These are phyloP conservation scores for Alsophila aescularia DNA, from an alignment of 2,888 invertebrate genomes.

Conservation along the genomic window DNA sequence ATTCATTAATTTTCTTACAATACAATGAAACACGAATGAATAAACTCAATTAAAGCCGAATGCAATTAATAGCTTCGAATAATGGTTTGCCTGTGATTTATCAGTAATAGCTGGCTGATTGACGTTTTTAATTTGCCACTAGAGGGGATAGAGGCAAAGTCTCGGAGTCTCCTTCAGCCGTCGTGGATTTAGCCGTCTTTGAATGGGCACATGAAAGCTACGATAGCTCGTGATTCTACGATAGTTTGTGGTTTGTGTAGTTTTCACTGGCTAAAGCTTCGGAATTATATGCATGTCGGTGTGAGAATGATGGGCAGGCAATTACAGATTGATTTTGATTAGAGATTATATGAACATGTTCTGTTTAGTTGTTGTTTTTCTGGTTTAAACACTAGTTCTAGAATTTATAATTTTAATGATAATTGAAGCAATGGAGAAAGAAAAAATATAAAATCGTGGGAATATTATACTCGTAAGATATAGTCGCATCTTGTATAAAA, in stretches of 20 bases:
- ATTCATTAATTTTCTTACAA: constrained; percentile 56
- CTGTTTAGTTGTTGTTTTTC: not conserved
- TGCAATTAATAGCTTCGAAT: constrained; percentile 76
- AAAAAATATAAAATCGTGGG: no score
- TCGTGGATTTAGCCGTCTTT: constrained; percentile 47
- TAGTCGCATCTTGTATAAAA: not conserved
- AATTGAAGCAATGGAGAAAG: no score
- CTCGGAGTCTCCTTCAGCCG: constrained; percentile 50
- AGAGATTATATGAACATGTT: constrained; percentile 2
- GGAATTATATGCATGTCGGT: constrained; percentile 33
- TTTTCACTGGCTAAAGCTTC: constrained; percentile 9
- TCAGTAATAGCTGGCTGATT: constrained; percentile 75
- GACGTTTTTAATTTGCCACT: constrained; percentile 75
- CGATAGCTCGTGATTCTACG: constrained; percentile 39
- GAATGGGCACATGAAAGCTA: constrained; percentile 43
- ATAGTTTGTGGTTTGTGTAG: constrained; percentile 5
- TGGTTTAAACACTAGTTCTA: not conserved
- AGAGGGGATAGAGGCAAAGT: constrained; percentile 48
- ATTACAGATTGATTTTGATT: constrained; percentile 17
- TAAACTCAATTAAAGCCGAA: constrained; percentile 70
- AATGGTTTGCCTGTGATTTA: constrained; percentile 70
- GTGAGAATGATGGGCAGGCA: constrained; percentile 22
- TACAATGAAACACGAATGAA: constrained; percentile 69
- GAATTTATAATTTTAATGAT: no score
- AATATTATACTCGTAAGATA: no score